Evolutionary conservation across 2,113 vertebrate species (phyloP).

Genomic region (Dromiciops gliroides): DNA sequence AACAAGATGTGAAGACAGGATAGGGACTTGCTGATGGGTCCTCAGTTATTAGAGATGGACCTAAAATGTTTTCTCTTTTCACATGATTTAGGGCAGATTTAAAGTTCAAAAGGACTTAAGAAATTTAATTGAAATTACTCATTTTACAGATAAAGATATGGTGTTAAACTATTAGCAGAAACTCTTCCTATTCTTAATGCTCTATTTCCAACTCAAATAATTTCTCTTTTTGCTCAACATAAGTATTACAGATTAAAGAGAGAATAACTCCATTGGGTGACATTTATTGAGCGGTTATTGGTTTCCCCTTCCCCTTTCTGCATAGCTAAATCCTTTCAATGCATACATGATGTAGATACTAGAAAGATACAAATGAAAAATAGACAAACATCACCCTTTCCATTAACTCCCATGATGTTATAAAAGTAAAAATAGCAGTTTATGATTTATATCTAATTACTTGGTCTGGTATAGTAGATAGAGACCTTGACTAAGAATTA

Average conservation of each 20-base stretch:
- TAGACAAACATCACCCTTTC: background rate
- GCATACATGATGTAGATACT: background rate
- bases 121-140: background rate
- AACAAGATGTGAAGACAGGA: background rate
- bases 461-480: background rate
- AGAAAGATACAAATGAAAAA: background rate
- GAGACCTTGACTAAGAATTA: background rate
- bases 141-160: background rate
- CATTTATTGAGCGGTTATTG: background rate
- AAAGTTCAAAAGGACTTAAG: background rate
- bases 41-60: no score
- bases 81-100: background rate
- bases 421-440: background rate
- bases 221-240: background rate
- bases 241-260: background rate
- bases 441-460: background rate
- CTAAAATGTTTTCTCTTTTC: no score
- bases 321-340: background rate
- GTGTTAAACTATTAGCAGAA: background rate
- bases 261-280: background rate
- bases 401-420: background rate
- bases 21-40: background rate
- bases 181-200: background rate
- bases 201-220: background rate
- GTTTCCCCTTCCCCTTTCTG: background rate